Percentiles rank a stretch among this genome's conserved stretches.
phyloP scores from a whole-genome alignment of 2,888 invertebrate species.

The Morpho achilles region DNA sequence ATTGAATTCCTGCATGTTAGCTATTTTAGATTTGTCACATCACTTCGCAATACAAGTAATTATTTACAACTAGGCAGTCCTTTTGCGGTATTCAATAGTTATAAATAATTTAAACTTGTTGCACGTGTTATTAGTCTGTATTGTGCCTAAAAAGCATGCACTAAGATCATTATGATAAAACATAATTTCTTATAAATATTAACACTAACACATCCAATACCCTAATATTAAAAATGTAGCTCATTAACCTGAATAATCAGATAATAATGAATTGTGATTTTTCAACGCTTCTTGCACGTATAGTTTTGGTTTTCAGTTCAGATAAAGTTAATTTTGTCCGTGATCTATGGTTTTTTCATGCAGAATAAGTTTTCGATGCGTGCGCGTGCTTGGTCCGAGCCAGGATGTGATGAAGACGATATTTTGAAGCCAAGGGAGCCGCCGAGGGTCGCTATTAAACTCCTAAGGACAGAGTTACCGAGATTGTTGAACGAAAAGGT shows the following conservation, averaged over 20 bases:
- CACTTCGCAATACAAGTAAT: no score
- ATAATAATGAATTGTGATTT: no score
- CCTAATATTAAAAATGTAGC: no score
- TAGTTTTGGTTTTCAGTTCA: no score
- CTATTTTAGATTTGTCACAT: no score
- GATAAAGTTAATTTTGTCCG: not conserved
- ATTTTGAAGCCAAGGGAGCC: constrained; percentile 37
- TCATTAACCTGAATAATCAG: no score
- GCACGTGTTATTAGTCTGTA: not conserved
- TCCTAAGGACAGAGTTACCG: constrained; percentile 54
- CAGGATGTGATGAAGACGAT: constrained; percentile 61
- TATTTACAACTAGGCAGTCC: no score
- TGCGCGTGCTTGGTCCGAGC: constrained; percentile 89
- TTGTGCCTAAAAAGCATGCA: not conserved
- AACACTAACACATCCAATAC: no score
- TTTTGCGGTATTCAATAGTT: no score
- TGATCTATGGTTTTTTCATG: constrained; percentile 2
- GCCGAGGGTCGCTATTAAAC: constrained; percentile 51
- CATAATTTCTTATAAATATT: no score
- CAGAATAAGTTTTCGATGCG: constrained; percentile 91
- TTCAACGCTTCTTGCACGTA: constrained; percentile 1
- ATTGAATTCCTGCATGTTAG: no score
- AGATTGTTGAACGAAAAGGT: constrained; percentile 51
- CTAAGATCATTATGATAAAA: not conserved
- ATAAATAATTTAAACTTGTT: not conserved